Evolutionary conservation across 2,888 invertebrate species (phyloP).

Genomic region (Muschampia staudingeri): DNA sequence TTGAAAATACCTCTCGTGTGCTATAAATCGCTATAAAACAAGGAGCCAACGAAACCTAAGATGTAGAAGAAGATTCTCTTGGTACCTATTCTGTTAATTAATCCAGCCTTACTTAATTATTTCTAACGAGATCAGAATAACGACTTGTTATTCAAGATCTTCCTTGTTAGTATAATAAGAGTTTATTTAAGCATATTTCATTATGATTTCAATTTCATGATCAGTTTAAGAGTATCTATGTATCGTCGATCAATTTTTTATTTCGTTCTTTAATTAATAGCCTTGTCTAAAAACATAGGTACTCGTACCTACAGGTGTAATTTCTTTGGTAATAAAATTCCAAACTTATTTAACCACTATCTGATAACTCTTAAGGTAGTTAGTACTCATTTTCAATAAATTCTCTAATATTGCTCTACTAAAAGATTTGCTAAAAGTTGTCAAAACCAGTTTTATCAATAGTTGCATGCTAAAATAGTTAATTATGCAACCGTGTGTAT

Average conservation of each 20-base stretch:
- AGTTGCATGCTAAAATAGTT: neutral
- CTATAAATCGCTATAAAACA: neutral
- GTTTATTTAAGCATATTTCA: neutral
- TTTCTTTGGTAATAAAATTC: no score
- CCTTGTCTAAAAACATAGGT: no score
- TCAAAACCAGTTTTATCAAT: neutral
- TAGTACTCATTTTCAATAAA: no score
- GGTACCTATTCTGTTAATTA: constrained; percentile 20
- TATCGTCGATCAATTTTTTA: neutral
- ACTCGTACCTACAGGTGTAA: no score
- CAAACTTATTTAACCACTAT: no score
- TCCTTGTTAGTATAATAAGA: constrained; percentile 32
- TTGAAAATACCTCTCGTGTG: no score
- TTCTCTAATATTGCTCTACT: no score
- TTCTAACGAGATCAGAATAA: constrained; percentile 29
- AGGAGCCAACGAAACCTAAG: neutral
- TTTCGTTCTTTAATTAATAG: no score
- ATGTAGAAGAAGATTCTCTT: neutral
- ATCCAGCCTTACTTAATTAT: constrained; percentile 24
- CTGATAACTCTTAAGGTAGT: no score
- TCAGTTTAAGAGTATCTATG: neutral
- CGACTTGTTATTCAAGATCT: constrained; percentile 29
- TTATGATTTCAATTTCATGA: neutral
- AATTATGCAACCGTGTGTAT: neutral
- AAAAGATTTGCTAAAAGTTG: neutral